Evolutionary conservation across 2,113 vertebrate species (phyloP).

Genomic region (Phrynosoma platyrhinos): DNA sequence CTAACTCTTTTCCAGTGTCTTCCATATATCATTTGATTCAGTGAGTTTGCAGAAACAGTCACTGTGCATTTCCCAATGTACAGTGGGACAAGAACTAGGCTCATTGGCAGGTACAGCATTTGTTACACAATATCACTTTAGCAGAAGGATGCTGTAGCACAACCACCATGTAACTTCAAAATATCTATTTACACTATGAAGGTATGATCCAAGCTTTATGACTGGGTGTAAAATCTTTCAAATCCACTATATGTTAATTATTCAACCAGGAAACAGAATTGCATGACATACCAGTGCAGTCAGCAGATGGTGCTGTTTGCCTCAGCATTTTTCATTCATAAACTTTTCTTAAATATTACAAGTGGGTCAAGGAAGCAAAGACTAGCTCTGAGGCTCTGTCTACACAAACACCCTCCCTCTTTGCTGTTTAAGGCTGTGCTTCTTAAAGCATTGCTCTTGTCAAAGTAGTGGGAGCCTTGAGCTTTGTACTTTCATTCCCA

Average conservation of each 20-base stretch:
- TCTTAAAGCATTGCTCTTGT: background rate
- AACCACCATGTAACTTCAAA: too few species aligned
- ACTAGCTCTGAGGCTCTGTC: background rate
- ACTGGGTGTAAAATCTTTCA: background rate
- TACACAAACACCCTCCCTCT: background rate
- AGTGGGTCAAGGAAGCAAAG: constrained; percentile 53
- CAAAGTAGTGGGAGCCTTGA: background rate
- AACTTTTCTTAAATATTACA: constrained; percentile 30
- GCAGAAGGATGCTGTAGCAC: too few species aligned
- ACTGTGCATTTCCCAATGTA: too few species aligned
- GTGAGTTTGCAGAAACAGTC: too few species aligned
- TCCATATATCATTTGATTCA: too few species aligned
- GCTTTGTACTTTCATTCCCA: background rate
- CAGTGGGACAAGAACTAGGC: too few species aligned
- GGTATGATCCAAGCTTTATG: background rate
- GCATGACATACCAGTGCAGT: background rate
- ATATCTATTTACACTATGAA: too few species aligned
- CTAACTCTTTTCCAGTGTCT: too few species aligned
- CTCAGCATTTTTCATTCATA: constrained; percentile 14
- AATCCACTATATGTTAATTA: background rate
- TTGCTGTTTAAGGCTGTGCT: background rate
- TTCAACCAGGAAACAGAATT: background rate
- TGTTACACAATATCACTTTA: too few species aligned
- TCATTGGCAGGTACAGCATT: too few species aligned
- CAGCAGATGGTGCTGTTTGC: constrained; percentile 70